Conservation (phyloP, 2,888 invertebrate genomes). For the Malthinus seriepunctatus region DNA sequence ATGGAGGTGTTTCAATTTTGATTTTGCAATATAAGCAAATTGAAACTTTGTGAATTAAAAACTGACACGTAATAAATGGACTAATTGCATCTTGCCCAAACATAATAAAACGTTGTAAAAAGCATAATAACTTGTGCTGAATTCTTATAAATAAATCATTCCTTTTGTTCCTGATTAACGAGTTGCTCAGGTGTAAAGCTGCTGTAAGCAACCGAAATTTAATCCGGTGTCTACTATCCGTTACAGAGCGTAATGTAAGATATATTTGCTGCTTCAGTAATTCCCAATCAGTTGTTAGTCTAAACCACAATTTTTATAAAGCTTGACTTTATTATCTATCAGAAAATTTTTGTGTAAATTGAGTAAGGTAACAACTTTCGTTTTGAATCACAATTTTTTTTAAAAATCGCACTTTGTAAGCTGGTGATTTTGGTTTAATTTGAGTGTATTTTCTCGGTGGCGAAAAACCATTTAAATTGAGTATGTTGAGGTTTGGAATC, state of each 20-base stretch:
- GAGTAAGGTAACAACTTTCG: conserved; percentile 23
- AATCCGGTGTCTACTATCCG: conserved; percentile 52
- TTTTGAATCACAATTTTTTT: conserved; percentile 17
- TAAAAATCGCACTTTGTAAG: too few relatives aligned
- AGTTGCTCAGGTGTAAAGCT: conserved; percentile 48
- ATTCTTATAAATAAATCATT: conserved; percentile 12
- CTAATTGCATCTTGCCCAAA: too few relatives aligned
- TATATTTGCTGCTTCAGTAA: conserved; percentile 54
- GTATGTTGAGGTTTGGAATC: too few relatives aligned
- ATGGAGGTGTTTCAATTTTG: too few relatives aligned
- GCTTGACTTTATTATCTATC: conserved; percentile 37
- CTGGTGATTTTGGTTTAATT: too few relatives aligned
- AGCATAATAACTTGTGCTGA: neutral
- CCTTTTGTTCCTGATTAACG: conserved; percentile 38
- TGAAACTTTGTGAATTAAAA: too few relatives aligned
- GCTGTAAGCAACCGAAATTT: conserved; percentile 51
- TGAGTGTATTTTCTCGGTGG: too few relatives aligned
- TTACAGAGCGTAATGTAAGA: conserved; percentile 55
- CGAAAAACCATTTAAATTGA: too few relatives aligned
- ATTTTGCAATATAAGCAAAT: too few relatives aligned
- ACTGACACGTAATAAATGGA: too few relatives aligned
- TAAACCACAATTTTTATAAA: conserved; percentile 51
- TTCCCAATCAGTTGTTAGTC: conserved; percentile 51
- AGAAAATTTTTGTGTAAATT: conserved; percentile 16
- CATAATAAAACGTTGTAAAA: neutral